These are phyloP conservation scores for Brevimyrus niger DNA, from an alignment of 2,113 vertebrate species.

Conservation along the genomic window DNA sequence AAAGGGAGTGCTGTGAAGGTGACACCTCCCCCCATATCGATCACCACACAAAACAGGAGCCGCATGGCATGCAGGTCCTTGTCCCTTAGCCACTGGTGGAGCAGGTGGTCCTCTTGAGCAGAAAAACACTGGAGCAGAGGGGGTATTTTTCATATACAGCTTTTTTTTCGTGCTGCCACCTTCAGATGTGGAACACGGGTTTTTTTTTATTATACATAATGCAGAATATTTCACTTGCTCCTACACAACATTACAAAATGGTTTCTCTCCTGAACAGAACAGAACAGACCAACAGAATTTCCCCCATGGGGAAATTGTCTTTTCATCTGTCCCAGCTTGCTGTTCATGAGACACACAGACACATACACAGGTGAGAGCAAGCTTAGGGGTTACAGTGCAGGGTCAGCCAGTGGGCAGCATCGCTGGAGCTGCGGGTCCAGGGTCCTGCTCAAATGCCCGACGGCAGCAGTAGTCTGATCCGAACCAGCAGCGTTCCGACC, in stretches of 20 bases:
- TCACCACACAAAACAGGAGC: slow-evolving; percentile 20
- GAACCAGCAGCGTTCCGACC: not conserved
- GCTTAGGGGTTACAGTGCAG: not conserved
- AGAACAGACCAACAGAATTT: not conserved
- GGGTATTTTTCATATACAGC: not conserved
- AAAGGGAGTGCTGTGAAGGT: slow-evolving; percentile 42
- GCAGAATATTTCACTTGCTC: not conserved
- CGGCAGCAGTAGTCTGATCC: not conserved
- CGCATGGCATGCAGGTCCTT: not conserved
- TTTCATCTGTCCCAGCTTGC: not conserved
- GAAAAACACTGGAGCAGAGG: not conserved
- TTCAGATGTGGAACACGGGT: not conserved
- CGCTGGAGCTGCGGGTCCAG: not conserved
- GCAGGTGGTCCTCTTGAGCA: not conserved
- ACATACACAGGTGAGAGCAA: not conserved
- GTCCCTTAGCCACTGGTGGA: not conserved
- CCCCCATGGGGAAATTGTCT: not conserved
- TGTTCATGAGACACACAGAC: not conserved
- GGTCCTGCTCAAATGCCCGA: not conserved
- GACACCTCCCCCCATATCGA: slow-evolving; percentile 49
- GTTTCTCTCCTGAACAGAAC: not conserved
- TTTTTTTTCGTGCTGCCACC: not conserved
- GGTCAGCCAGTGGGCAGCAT: not conserved
- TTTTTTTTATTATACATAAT: not conserved
- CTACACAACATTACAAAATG: not conserved